Base-by-base conservation (phyloP, 2,888 invertebrate species). In the Crepidodera aurea region DNA sequence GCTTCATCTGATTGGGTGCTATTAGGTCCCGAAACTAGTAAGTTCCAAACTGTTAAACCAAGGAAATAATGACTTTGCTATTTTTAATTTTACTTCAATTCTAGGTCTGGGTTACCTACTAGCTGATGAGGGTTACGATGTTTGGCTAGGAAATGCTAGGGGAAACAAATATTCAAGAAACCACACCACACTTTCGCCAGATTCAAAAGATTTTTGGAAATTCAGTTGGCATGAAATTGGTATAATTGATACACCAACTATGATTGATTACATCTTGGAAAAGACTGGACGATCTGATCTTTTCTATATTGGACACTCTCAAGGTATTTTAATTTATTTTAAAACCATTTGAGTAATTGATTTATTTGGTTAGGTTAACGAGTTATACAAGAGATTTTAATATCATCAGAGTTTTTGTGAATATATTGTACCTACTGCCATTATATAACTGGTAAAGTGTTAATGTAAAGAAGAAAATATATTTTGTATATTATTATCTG, bases 221-320 rank as follows among this genome's bases (percentile, higher is more conserved):
- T 79, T 78, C 65, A 92, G 92, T 62, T 96, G 90, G 89, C 91
- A 95, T 75, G 89, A 94, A 77, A 92, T 95, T 77, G 92, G 90
- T 0, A 79, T 84, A 56, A 85, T 83, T 67, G 96, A 96, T 78
- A 75, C 96, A 10, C 93, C 95, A 0, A 86, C 91, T 0, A 90
- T 89, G 83, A 89, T 97, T 48, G 90, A 96, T 75, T 87, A 88
- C 73, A 83, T 88, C 10, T 79, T 90, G 1, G 71, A 77, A 0
- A 50, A 69, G 1, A 90, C 92, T 0, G 84, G 84, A 0, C 81
- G 84, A 22, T 67, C 83, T 0, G 82, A 87, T 51, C 72, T 95
- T 0, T 89, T 89, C 71, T 94, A 93, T 75, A 81, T 91, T 1
- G 95, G 94, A 0, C 92, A 94, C 76, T 94, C 93, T 0, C 88